Conservation (phyloP, 2,888 invertebrate species). For the Drosophila cognata region DNA sequence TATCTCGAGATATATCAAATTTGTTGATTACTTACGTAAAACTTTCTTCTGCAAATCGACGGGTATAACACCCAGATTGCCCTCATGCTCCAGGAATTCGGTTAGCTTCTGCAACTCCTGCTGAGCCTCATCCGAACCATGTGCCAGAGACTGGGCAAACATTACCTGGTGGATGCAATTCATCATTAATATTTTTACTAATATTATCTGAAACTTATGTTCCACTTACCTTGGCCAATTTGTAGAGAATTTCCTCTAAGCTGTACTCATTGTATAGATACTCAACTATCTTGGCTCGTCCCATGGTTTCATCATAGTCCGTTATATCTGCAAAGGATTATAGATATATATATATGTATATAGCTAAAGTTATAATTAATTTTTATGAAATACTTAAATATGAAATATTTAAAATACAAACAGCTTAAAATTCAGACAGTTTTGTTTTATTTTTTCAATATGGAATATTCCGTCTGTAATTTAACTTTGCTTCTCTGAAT, state of each 20-base stretch:
- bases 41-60: conserved; percentile 91
- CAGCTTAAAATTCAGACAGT: background rate
- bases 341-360: background rate
- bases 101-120: conserved; percentile 91
- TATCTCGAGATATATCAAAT: background rate
- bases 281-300: conserved; percentile 89
- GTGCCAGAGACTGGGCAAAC: conserved; percentile 90
- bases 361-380: background rate
- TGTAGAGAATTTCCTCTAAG: conserved; percentile 92
- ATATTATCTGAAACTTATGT: background rate
- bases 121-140: conserved; percentile 89
- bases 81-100: conserved; percentile 90
- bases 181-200: background rate
- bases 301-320: conserved; percentile 90
- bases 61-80: conserved; percentile 90
- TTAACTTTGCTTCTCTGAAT: background rate
- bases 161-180: conserved; percentile 86
- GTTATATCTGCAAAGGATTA: conserved; percentile 57
- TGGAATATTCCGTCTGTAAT: background rate
- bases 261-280: conserved; percentile 90
- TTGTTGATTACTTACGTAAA: conserved; percentile 87
- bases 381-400: background rate
- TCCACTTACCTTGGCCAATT: conserved; percentile 88
- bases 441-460: background rate
- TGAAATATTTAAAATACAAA: background rate